These are phyloP conservation scores for Eupithecia inturbata DNA, from an alignment of 2,888 invertebrate species.

Conservation along the genomic window DNA sequence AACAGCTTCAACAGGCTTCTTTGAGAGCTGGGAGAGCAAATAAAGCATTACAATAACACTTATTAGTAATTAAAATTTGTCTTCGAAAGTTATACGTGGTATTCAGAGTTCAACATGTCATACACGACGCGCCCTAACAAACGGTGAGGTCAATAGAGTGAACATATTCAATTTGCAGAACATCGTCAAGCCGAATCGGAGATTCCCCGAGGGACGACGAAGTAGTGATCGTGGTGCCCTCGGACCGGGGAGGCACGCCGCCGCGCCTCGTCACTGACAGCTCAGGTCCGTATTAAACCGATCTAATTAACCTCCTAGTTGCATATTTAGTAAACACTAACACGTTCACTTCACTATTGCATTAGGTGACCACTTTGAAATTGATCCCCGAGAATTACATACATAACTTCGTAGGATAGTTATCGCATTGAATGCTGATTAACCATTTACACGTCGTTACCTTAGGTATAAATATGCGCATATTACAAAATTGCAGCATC, in stretches of 20 bases:
- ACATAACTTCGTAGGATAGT: slow-evolving; percentile 28
- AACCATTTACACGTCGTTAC: slow-evolving; percentile 78
- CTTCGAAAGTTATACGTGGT: background rate
- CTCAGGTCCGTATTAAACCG: slow-evolving; percentile 79
- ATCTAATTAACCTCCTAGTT: slow-evolving; percentile 41
- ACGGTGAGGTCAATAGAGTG: slow-evolving; percentile 26
- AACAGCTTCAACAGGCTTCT: background rate
- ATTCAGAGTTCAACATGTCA: background rate
- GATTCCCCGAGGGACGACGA: slow-evolving; percentile 77
- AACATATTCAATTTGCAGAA: slow-evolving; percentile 60
- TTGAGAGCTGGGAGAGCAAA: background rate
- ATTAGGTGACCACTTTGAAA: slow-evolving; percentile 25
- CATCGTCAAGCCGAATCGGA: slow-evolving; percentile 73
- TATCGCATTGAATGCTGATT: slow-evolving; percentile 57
- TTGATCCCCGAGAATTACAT: background rate
- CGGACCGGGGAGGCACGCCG: slow-evolving; percentile 79
- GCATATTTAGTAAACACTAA: slow-evolving; percentile 26
- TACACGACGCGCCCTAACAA: slow-evolving; percentile 7
- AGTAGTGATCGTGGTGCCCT: slow-evolving; percentile 78
- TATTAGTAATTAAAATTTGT: too few species aligned
- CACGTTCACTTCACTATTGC: slow-evolving; percentile 32
- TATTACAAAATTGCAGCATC: slow-evolving; percentile 87
- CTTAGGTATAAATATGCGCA: slow-evolving; percentile 83
- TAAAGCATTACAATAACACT: background rate
- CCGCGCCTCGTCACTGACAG: slow-evolving; percentile 86